Evolutionary conservation across 2,113 vertebrate species (phyloP).

Genomic region (Terrapene triunguis): DNA sequence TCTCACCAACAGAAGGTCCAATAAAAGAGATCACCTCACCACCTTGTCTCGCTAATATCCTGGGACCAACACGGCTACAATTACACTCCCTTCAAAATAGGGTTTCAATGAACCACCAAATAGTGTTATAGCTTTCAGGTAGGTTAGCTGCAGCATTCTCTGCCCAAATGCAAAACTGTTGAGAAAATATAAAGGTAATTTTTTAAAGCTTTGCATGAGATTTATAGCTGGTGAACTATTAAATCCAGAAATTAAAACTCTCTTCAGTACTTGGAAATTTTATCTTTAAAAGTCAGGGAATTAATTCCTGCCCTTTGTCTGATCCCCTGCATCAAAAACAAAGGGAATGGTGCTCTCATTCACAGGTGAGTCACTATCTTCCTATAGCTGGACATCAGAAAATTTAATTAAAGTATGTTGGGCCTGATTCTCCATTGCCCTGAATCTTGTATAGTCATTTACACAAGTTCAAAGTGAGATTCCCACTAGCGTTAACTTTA

Average conservation of each 20-base stretch:
- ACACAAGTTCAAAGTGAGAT: not conserved
- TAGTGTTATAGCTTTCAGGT: accelerated
- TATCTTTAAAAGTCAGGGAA: not conserved
- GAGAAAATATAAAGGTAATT: conserved; percentile 2
- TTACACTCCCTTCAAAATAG: too few species aligned
- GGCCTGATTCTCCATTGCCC: not conserved
- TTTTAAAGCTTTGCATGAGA: conserved; percentile 21
- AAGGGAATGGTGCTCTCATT: not conserved
- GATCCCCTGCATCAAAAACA: not conserved
- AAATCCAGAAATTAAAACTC: not conserved
- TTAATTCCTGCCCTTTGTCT: not conserved
- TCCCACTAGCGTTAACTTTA: not conserved
- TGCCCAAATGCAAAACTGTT: not conserved
- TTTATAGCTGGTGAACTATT: not conserved
- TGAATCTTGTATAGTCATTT: not conserved
- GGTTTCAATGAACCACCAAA: not conserved
- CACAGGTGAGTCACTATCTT: not conserved
- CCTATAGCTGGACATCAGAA: not conserved
- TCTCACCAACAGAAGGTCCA: too few species aligned
- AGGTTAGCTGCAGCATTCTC: not conserved
- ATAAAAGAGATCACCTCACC: too few species aligned
- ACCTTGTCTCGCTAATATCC: too few species aligned
- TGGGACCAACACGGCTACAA: too few species aligned
- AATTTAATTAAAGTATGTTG: not conserved
- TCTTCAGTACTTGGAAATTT: not conserved